A percentile compares a stretch with the other conserved stretches of the same genome.
Conservation (phyloP, 2,797 vertebrate genomes). For the Falco rusticolus region DNA sequence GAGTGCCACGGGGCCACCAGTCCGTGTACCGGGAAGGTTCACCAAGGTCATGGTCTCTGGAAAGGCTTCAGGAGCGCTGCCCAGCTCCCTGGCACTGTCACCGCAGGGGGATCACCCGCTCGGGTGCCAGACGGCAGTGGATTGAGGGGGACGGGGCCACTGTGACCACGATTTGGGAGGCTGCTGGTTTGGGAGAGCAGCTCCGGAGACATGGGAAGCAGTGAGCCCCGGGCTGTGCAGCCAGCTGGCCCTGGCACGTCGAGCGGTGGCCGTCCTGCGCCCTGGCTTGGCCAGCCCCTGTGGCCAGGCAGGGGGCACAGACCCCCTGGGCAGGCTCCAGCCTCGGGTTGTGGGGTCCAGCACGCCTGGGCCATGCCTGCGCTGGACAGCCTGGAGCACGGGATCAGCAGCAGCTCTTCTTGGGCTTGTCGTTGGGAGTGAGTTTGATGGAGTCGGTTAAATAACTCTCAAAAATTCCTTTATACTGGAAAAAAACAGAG, state of each 20-base stretch:
- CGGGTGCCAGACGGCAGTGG: accelerated
- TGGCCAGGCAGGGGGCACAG: accelerated
- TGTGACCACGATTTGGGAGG: accelerated
- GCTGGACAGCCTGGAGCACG: accelerated
- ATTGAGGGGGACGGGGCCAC: accelerated
- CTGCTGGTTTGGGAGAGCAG: background rate
- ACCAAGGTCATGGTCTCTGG: background rate
- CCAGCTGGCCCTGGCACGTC: accelerated
- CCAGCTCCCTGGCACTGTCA: background rate
- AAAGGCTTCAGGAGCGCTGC: background rate
- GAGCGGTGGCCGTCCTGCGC: accelerated
- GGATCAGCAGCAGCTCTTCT: slow-evolving; percentile 74
- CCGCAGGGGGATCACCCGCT: background rate
- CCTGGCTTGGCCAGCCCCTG: background rate
- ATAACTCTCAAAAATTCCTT: slow-evolving; percentile 73
- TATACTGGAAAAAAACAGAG: slow-evolving; percentile 64
- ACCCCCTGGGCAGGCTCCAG: background rate
- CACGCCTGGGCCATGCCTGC: accelerated
- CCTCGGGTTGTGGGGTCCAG: background rate
- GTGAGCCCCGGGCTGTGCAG: background rate
- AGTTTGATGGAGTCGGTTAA: slow-evolving; percentile 82
- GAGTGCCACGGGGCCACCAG: accelerated
- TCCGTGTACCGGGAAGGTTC: accelerated
- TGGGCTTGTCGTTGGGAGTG: slow-evolving; percentile 59
- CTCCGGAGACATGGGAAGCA: background rate